Evolutionary conservation across 2,113 vertebrate genomes (phyloP), one percentile per base, ranked within the genome.

Genomic region (Candoia aspera): DNA sequence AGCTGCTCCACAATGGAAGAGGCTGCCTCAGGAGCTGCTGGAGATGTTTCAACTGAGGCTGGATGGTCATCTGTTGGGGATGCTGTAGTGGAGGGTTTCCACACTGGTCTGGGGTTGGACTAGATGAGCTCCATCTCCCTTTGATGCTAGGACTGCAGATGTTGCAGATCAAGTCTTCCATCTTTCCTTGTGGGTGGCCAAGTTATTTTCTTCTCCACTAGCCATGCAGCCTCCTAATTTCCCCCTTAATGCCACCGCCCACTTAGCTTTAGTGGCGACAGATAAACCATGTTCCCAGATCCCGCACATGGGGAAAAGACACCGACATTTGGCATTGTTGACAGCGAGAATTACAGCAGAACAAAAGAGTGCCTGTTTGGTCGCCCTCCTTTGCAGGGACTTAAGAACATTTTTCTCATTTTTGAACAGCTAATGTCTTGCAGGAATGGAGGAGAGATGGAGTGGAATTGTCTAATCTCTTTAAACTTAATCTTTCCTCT

Each of bases 371-470:
- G 96, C 96, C 98, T 99, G 98, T 99, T 98, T 96, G 93, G 97
- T 95, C 95, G 96, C 97, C 96, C 97, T 97, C 97, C 97, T 96
- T 98, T 98, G 96, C 97, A 98, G 97, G 97, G 97, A 99, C 99
- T 99, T 99, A 99, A 95, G 97, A 97, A 98, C 98, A 99, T 99
- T 99, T 99, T 99, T 99, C 98, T 99, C 98, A 99, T 99, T 99
- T 99, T 98, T 99, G 98, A 99, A 98, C 98, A 98, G 99, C 99
- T 99, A 99, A 99, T 98, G 98, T 99, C 98, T 98, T 98, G 97
- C 97, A 84, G 94, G 90, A 93, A 95, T 0, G 0, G 55, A 86
- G 57, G 19, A 68, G 93, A 95, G 91, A 97, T 98, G 3, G 88
- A 89, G 93, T 95, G 91, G 97, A 98, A 97, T 98, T 98, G 98